Conservation (phyloP, 2,113 vertebrate species). For the Eubucco bourcierii region DNA sequence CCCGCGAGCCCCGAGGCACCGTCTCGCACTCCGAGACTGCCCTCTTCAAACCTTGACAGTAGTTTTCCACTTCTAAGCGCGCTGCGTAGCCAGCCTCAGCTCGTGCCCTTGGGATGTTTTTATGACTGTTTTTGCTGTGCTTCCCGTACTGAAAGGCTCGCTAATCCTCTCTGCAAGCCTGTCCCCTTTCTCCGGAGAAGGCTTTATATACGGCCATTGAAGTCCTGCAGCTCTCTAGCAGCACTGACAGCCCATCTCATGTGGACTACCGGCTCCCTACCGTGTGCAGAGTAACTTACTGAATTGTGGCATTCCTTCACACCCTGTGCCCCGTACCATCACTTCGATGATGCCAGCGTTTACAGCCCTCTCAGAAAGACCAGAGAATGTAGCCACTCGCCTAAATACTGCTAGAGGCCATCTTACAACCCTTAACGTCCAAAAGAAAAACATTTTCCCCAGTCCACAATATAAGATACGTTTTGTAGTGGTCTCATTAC, state of each 20-base stretch:
- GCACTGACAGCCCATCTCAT: fast-evolving
- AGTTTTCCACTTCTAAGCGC: neutral
- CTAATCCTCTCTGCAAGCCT: neutral
- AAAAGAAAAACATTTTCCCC: neutral
- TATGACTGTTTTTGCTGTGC: neutral
- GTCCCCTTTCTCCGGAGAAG: neutral
- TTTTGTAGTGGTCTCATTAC: neutral
- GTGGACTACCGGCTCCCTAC: neutral
- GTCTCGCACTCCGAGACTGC: too few species aligned
- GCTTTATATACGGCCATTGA: neutral
- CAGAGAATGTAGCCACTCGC: neutral
- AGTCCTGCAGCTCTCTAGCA: neutral
- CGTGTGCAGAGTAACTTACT: neutral
- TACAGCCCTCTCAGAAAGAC: neutral
- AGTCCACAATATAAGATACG: neutral
- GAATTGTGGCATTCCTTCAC: neutral
- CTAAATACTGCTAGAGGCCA: neutral
- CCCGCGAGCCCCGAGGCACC: neutral
- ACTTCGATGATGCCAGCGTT: fast-evolving
- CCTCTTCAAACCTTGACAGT: neutral
- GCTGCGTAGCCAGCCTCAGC: neutral
- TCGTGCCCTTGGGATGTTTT: neutral
- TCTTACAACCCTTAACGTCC: neutral
- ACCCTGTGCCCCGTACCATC: fast-evolving
- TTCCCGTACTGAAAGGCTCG: neutral